A percentile compares a stretch with the other conserved stretches of the same genome.
Conservation (phyloP, 2,888 invertebrate species). For the Torymus auratus region DNA sequence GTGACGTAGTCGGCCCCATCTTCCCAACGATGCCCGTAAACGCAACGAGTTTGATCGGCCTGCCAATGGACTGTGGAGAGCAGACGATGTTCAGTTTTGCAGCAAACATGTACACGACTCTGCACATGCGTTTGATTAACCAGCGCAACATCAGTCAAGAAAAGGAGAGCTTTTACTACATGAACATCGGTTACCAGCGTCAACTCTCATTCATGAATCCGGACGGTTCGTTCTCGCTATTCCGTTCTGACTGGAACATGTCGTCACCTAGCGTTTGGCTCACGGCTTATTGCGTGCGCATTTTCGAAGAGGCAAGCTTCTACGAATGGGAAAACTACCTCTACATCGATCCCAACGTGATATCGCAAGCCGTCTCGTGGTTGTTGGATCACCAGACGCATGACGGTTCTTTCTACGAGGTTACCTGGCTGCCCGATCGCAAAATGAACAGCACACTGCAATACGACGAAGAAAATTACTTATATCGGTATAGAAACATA, state of each 20-base stretch:
- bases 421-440: conserved; percentile 90
- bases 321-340: conserved; percentile 98
- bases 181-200: conserved; percentile 93
- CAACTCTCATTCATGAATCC: conserved; percentile 93
- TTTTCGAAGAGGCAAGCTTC: conserved; percentile 94
- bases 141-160: conserved; percentile 90
- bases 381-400: conserved; percentile 89
- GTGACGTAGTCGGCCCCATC: conserved; percentile 94
- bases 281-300: conserved; percentile 92
- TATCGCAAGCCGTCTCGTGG: conserved; percentile 91
- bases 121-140: conserved; percentile 94
- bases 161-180: conserved; percentile 88
- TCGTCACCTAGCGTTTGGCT: conserved; percentile 93
- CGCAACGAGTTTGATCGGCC: conserved; percentile 86
- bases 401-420: conserved; percentile 93
- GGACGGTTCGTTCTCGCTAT: conserved; percentile 94
- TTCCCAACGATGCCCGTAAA: conserved; percentile 96
- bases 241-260: conserved; percentile 95
- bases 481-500: conserved; percentile 85
- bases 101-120: conserved; percentile 92
- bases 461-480: conserved; percentile 76
- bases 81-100: conserved; percentile 98
- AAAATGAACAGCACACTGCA: conserved; percentile 88
- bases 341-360: conserved; percentile 93
- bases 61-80: conserved; percentile 95